phyloP scores from a whole-genome alignment of 92 coral and sea anemone species.

The Palythoa grandis region DNA sequence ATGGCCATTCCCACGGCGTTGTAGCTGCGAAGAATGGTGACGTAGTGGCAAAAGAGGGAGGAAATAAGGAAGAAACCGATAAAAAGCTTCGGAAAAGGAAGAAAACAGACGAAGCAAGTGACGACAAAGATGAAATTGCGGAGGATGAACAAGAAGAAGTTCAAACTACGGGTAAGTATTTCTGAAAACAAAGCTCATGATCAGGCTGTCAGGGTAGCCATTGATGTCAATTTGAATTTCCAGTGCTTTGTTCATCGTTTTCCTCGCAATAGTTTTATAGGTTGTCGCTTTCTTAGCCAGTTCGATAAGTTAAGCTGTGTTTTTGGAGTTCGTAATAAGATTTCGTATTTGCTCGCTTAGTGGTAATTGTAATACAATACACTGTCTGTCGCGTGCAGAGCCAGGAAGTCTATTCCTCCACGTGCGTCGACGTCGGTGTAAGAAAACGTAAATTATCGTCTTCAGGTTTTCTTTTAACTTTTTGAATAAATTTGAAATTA shows the following conservation, averaged over 20 bases:
- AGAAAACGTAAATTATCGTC: not conserved
- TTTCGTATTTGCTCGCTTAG: no score
- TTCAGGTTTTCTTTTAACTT: not conserved
- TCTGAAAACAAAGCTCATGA: not conserved
- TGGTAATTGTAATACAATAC: no score
- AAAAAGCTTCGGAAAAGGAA: conserved; percentile 66
- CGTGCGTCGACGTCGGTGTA: not conserved
- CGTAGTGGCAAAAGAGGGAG: conserved; percentile 35
- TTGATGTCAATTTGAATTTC: not conserved
- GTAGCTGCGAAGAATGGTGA: conserved; percentile 56
- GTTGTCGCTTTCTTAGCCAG: no score
- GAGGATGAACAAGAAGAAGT: conserved; percentile 36
- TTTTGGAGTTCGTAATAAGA: no score
- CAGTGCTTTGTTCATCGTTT: not conserved
- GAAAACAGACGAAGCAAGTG: conserved; percentile 65
- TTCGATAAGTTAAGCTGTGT: no score
- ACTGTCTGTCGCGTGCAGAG: no score
- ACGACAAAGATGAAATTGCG: conserved; percentile 50
- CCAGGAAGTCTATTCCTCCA: no score
- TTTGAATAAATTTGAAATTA: not conserved
- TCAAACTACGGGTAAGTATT: conserved; percentile 53
- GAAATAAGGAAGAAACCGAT: conserved; percentile 53
- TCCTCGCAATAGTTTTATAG: no score
- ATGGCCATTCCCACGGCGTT: conserved; percentile 64
- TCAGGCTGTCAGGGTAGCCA: not conserved